These are phyloP conservation scores for Hermetia illucens DNA, from an alignment of 1,140 invertebrate species.

Conservation along the genomic window DNA sequence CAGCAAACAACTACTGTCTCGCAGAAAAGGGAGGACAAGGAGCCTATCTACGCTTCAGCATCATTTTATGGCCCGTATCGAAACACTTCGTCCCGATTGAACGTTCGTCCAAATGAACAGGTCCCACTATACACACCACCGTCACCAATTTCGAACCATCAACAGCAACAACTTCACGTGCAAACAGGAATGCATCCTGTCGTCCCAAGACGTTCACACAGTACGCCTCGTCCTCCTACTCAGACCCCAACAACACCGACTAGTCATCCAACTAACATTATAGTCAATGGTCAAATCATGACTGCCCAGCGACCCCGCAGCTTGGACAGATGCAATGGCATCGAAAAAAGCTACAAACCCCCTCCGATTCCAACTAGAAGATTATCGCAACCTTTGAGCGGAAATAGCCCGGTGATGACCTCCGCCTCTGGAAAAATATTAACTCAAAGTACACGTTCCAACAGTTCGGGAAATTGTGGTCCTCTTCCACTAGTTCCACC, in stretches of 20 bases:
- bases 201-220: constrained; percentile 25
- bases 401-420: constrained; percentile 10
- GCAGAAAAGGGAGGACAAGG: background rate
- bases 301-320: constrained; percentile 19
- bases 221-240: constrained; percentile 16
- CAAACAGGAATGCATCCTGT: constrained; percentile 8
- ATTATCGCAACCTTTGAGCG: constrained; percentile 9
- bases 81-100: constrained; percentile 1
- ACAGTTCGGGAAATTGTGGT: background rate
- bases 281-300: constrained; percentile 11
- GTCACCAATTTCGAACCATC: constrained; percentile 3
- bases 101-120: constrained; percentile 3
- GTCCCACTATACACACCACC: constrained; percentile 6
- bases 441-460: background rate
- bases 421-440: constrained; percentile 14
- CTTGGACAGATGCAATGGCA: constrained; percentile 22
- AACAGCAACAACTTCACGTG: background rate
- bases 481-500: background rate
- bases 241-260: constrained; percentile 10
- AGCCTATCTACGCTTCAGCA: constrained; percentile 1
- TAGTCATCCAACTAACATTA: background rate
- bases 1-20: background rate
- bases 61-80: constrained; percentile 1
- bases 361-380: constrained; percentile 23
- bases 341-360: constrained; percentile 10